phyloP scores from a whole-genome alignment of 2,113 vertebrate species.

The Phylloscopus whistleri region DNA sequence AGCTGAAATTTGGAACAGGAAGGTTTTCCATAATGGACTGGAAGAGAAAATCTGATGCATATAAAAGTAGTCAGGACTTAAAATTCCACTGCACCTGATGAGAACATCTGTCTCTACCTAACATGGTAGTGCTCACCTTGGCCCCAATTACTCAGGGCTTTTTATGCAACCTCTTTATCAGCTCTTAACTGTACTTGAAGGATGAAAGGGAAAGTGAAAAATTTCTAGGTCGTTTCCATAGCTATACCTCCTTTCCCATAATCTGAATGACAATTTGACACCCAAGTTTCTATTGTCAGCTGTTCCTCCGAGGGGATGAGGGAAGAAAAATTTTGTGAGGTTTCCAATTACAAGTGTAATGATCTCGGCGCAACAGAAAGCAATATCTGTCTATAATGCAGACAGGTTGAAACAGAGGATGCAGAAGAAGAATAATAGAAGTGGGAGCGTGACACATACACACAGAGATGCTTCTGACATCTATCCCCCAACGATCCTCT shows the following conservation, averaged over 20 bases:
- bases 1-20: not conserved
- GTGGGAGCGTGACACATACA: not conserved
- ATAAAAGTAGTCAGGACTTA: not conserved
- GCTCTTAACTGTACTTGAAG: not conserved
- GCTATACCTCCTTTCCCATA: conserved; percentile 7
- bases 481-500: conserved; percentile 20
- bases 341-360: conserved; percentile 67
- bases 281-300: conserved; percentile 45
- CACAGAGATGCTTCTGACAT: conserved; percentile 30
- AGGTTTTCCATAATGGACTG: not conserved
- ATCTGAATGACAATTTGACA: conserved; percentile 24
- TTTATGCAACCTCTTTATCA: not conserved
- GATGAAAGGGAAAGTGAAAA: not conserved
- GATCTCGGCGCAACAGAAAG: conserved; percentile 18
- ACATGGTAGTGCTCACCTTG: not conserved
- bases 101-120: not conserved
- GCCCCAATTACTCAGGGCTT: not conserved
- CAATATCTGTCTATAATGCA: conserved; percentile 52
- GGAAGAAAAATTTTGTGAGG: conserved; percentile 27
- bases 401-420: conserved; percentile 55
- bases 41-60: not conserved
- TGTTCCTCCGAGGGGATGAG: not conserved
- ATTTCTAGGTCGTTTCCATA: not conserved
- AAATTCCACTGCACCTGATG: not conserved
- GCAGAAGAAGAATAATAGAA: conserved; percentile 42